A percentile compares a stretch with the other conserved stretches of the same genome.
Evolutionary conservation across 1,140 invertebrate species (phyloP).

Genomic region (Megalonaias nervosa): DNA sequence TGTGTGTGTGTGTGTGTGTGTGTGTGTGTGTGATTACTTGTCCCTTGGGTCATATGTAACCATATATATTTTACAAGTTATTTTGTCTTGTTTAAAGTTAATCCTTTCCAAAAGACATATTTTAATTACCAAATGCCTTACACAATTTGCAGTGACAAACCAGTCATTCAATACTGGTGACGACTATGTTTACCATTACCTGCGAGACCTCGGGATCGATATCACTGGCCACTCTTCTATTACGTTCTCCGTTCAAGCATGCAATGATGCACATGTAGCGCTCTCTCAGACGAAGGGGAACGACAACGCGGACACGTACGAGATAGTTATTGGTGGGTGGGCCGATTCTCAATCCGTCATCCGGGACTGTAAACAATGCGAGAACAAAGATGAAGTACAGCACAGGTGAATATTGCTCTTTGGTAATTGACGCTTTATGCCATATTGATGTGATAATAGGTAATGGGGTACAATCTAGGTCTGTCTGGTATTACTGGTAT

Average conservation of each 20-base stretch:
- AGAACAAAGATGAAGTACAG: not conserved
- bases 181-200: conserved; percentile 31
- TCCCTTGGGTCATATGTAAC: too few species aligned
- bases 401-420: not conserved
- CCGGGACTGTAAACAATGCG: conserved; percentile 36
- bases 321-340: conserved; percentile 52
- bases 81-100: too few species aligned
- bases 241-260: conserved; percentile 37
- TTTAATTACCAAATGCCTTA: too few species aligned
- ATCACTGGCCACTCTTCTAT: conserved; percentile 17
- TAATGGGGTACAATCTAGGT: too few species aligned
- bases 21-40: too few species aligned
- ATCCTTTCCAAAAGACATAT: too few species aligned
- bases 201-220: conserved; percentile 28
- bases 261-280: conserved; percentile 46
- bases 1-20: too few species aligned
- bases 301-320: conserved; percentile 36
- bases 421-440: too few species aligned
- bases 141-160: not conserved
- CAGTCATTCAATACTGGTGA: conserved; percentile 22
- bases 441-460: too few species aligned
- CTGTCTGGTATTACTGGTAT: too few species aligned
- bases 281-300: conserved; percentile 21
- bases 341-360: conserved; percentile 36
- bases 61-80: too few species aligned